phyloP scores from a whole-genome alignment of 2,797 vertebrate species.

The Amblyopsis hoosieri region DNA sequence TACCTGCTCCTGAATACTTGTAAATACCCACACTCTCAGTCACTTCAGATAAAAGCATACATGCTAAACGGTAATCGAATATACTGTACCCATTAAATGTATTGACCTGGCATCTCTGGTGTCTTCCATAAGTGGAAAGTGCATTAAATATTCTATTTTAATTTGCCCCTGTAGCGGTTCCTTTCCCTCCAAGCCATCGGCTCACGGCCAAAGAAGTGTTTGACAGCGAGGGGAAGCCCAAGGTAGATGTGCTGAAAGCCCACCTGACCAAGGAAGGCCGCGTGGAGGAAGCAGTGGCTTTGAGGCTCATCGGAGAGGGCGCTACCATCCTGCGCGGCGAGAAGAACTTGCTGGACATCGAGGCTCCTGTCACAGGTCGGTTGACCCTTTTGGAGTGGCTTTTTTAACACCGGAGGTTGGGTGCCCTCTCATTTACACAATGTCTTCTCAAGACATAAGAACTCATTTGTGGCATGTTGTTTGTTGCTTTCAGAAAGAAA shows the following conservation, averaged over 20 bases:
- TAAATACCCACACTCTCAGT: no score
- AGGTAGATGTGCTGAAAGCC: conserved; percentile 96
- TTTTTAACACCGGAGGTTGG: not conserved
- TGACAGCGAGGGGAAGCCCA: conserved; percentile 94
- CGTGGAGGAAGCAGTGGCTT: conserved; percentile 92
- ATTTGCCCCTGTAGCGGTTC: conserved; percentile 83
- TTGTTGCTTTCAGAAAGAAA: no score
- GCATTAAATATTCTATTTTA: not conserved
- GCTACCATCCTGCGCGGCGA: conserved; percentile 92
- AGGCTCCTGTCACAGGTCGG: conserved; percentile 96
- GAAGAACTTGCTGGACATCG: conserved; percentile 97
- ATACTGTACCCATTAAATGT: not conserved
- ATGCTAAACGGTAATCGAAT: no score
- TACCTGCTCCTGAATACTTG: no score
- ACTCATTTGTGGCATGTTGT: no score
- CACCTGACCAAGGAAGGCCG: conserved; percentile 98
- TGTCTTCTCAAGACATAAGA: no score
- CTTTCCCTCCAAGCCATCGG: conserved; percentile 96
- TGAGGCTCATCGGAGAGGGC: conserved; percentile 94
- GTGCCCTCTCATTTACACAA: no score
- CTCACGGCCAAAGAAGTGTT: conserved; percentile 98
- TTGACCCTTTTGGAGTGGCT: not conserved
- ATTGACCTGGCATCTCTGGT: not conserved
- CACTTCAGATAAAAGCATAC: no score
- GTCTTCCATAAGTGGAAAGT: not conserved